Evolutionary conservation across 2,888 invertebrate species (phyloP).

Genomic region (Cataglyphis rosenhaueri): DNA sequence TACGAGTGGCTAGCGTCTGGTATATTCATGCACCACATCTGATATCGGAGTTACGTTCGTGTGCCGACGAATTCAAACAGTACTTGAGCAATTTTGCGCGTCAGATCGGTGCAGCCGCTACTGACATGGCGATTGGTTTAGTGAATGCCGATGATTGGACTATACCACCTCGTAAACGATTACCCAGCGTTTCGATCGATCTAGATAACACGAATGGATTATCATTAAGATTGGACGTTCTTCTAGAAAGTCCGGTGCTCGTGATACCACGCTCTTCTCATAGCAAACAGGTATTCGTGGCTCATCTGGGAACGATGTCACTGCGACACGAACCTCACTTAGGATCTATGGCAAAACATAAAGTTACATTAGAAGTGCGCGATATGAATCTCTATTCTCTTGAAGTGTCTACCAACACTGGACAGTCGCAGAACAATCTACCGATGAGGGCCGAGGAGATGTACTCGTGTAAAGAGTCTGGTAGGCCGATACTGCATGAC

Average conservation of each 20-base stretch:
- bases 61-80: constrained; percentile 96
- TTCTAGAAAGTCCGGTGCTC: constrained; percentile 96
- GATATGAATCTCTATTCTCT: constrained; percentile 96
- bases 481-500: constrained; percentile 95
- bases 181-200: constrained; percentile 85
- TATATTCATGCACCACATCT: constrained; percentile 97
- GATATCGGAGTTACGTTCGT: constrained; percentile 94
- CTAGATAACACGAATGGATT: constrained; percentile 82
- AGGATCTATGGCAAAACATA: constrained; percentile 78
- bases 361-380: constrained; percentile 88
- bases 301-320: constrained; percentile 96
- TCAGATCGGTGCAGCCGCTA: constrained; percentile 95
- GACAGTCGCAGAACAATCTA: constrained; percentile 80
- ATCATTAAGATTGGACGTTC: constrained; percentile 89
- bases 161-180: constrained; percentile 86
- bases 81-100: constrained; percentile 94
- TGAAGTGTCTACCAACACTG: constrained; percentile 86
- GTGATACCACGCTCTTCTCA: constrained; percentile 93
- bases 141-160: constrained; percentile 89
- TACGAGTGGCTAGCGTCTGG: constrained; percentile 88
- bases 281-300: constrained; percentile 94
- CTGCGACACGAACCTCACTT: constrained; percentile 84
- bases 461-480: constrained; percentile 91
- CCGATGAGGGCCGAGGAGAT: constrained; percentile 89
- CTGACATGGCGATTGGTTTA: constrained; percentile 96